Evolutionary conservation across 2,888 invertebrate genomes (phyloP), one percentile per base, ranked within the genome.

Genomic region (Sylvicola cinctus): DNA sequence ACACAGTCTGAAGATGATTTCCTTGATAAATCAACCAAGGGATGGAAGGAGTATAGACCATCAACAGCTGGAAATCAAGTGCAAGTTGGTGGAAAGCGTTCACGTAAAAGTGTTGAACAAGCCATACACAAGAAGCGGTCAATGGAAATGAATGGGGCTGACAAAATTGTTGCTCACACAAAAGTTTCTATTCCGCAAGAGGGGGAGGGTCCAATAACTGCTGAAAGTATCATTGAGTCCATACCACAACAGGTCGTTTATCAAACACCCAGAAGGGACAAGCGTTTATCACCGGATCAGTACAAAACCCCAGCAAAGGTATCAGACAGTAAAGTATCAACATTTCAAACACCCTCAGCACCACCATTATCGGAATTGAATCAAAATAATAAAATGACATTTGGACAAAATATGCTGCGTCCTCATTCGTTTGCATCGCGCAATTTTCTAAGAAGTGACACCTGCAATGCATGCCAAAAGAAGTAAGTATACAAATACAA

Each of bases 151-250:
- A 20, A 20, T 20, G 20, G 8, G 5, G 60, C 60, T 8, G 76
- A 74, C 43, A 69, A 68, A 40, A 68, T 81, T 35, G 64, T 78
- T 38, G 76, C 80, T 2, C 79, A 77, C 7, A 80, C 80, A 11
- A 77, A 76, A 30, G 66, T 81, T 8, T 68, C 68, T 1, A 65
- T 80, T 43, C 66, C 70, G 3, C 69, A 68, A 43, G 20, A 20
- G 20, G 70, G 72, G 6, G 48, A 45, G 39, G 65, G 63, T 3
- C 66, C 71, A 1, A 68, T 78, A 34, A 67, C 68, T 4, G 79
- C 80, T 1, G 71, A 71, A 33, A 74, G 80, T 1, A 65, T 68
- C 7, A 74, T 80, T 37, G 72, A 77, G 51, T 63, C 76, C 2
- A 45, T 69, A 32, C 71, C 73, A 2, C 36, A 20, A 8, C 20